A percentile compares a stretch with the other conserved stretches of the same genome.
phyloP scores from a whole-genome alignment of 1,140 invertebrate genomes.

The Cyphomyrmex costatus region DNA sequence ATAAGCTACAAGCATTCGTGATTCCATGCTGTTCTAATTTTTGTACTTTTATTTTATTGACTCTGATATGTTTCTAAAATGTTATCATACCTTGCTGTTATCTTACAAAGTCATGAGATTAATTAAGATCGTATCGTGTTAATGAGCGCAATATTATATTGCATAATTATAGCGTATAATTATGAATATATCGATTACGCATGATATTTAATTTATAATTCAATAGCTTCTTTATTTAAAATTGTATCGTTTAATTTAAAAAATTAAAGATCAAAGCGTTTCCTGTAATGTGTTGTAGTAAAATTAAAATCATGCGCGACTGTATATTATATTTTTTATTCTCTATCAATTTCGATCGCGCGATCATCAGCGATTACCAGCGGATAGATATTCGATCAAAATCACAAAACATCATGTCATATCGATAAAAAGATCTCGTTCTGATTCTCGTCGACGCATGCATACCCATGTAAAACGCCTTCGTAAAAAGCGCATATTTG shows the following conservation, averaged over 20 bases:
- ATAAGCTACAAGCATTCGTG: background rate
- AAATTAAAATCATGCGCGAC: background rate
- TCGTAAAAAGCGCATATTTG: conserved; percentile 44
- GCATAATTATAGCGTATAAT: background rate
- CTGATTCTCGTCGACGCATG: conserved; percentile 7
- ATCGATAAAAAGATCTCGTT: background rate
- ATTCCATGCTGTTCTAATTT: background rate
- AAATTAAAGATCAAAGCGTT: background rate
- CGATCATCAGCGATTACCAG: background rate
- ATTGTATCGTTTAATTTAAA: background rate
- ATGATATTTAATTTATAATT: conserved; percentile 18
- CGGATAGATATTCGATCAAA: background rate
- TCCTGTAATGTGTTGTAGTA: background rate
- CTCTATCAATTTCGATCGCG: background rate
- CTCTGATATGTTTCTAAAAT: background rate
- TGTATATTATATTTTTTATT: background rate
- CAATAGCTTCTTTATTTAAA: background rate
- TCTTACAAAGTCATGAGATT: conserved; percentile 12
- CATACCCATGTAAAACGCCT: conserved; percentile 1
- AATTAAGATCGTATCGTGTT: conserved; percentile 18
- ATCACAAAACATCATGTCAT: background rate
- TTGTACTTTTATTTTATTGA: background rate
- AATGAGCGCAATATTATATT: conserved; percentile 14
- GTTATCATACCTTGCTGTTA: conserved; percentile 33
- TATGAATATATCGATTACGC: conserved; percentile 12